Base-by-base conservation (phyloP, 2,113 vertebrate genomes). In the Thomomys bottae region DNA sequence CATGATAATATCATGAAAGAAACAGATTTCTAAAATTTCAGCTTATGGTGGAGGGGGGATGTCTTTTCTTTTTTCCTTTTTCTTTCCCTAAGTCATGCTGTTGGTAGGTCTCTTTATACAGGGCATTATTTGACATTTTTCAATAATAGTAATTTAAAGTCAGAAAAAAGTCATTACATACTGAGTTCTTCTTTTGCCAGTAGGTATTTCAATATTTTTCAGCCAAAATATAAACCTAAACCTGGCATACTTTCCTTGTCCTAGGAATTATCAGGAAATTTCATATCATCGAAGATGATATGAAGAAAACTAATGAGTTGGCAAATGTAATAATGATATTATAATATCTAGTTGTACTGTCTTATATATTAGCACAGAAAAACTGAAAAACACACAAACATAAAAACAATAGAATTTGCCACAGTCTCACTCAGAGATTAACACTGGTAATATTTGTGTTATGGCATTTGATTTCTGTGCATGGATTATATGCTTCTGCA, bases 111-210 rank as follows among this genome's bases (percentile, higher is more conserved):
- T 64, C 26, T 64, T 66, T 83, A 78, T 75, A 10, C 36, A 36
- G 20, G 38, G 12, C 8, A 90, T 36, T 32, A 72, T 77, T 82
- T 67, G 3, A 63, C 75, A 75, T 45, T 77, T 94, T 89, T 84
- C 5, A 94, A 40, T 77, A 71, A 18, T 42, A 84, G 18, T 3
- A 78, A 66, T 78, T 89, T 82, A 5, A 42, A 78, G 30, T 23
- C 34, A 86, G 30, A 86, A 84, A 32, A 67, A 93, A 90, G 76
- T 67, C 70, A 66, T 1, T 11, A 8, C 73, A 10, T 75, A 21
- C 2, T 38, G 28, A 6, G 26, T 84, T 84, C 70, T 78, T 34
- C 21, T 86, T 86, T 96, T 94, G 20, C 12, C 84, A 81, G 93
- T 84, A 17, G 26, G 10, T 92, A 15, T 54, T 54, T 12, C 49